These are phyloP conservation scores for Xenopus tropicalis DNA, from an alignment of 2,113 vertebrate genomes.

Conservation along the genomic window UCB_Xtro_10.0 CM004444.2:170428001-170428500, in stretches of 20 bases:
- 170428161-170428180: slow-evolving; percentile 52
- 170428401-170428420: slow-evolving; percentile 37
- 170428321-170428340: slow-evolving; percentile 53
- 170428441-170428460: slow-evolving; percentile 34
- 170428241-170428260: slow-evolving; percentile 71
- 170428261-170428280: slow-evolving; percentile 67
- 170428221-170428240: slow-evolving; percentile 81
- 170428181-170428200: slow-evolving; percentile 47
- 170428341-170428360: slow-evolving; percentile 46
- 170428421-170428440: slow-evolving; percentile 24
- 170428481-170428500: too few relatives aligned
- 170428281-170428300: slow-evolving; percentile 63
- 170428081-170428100: slow-evolving; percentile 43
- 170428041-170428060: too few relatives aligned
- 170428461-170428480: slow-evolving; percentile 16
- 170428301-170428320: slow-evolving; percentile 63
- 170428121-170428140: slow-evolving; percentile 57
- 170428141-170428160: slow-evolving; percentile 49
- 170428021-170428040: too few relatives aligned
- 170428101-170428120: slow-evolving; percentile 66
- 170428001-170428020: too few relatives aligned
- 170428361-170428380: slow-evolving; percentile 46
- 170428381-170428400: slow-evolving; percentile 42
- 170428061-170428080: too few relatives aligned
- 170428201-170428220: slow-evolving; percentile 59